Conservation (phyloP, 2,113 vertebrate genomes). For the Glaucomys volans region DNA sequence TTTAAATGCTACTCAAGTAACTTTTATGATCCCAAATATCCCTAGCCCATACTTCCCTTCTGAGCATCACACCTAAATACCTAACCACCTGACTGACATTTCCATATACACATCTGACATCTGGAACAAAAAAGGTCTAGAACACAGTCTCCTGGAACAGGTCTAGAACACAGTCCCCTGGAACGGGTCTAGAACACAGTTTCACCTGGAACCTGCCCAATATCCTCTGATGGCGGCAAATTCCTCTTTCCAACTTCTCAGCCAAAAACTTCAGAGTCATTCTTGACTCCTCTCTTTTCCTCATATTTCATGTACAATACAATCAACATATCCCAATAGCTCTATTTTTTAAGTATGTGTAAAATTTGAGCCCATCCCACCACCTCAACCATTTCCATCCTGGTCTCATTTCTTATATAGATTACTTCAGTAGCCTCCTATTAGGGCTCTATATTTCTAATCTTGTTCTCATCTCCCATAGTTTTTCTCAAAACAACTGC, state of each 20-base stretch:
- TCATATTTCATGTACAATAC: conserved; percentile 10
- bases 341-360: not conserved
- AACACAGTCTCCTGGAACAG: not conserved
- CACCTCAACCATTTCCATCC: not conserved
- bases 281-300: not conserved
- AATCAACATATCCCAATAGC: not conserved
- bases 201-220: not conserved
- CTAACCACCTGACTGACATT: not conserved
- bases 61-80: not conserved
- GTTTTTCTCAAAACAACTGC: not conserved
- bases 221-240: not conserved
- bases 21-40: not conserved
- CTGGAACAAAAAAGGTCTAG: not conserved
- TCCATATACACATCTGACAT: not conserved
- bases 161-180: not conserved
- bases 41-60: not conserved
- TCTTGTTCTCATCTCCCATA: not conserved
- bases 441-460: not conserved
- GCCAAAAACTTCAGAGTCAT: not conserved
- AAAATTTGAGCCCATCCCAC: not conserved
- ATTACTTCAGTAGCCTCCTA: not conserved
- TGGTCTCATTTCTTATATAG: not conserved
- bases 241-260: not conserved
- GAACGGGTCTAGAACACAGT: not conserved
- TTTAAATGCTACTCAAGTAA: not conserved